Base-by-base conservation (phyloP, 2,113 vertebrate genomes). In the Gallinago paraguaiae region DNA sequence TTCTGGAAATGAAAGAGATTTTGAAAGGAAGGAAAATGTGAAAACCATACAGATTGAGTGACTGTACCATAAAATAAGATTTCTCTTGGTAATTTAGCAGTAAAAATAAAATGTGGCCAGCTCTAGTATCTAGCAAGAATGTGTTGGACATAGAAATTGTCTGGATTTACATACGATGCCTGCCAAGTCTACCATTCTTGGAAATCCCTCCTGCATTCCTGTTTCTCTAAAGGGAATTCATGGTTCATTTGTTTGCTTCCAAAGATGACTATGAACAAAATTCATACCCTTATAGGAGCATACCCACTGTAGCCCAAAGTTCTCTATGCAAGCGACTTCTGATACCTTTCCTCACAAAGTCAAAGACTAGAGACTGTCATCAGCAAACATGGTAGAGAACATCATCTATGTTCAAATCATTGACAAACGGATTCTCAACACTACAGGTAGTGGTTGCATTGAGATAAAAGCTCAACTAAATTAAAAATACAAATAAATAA, bases 1-100 rank as follows among this genome's bases (percentile, higher is more conserved):
- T 97, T 97, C 54, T 93, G 93, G 96, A 97, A 93, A 95, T 93
- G 77, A 96, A 97, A 96, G 90, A 46, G 59, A 93, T 78, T 93
- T 94, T 93, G 90, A 84, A 96, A 92, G 41, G 31, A 50, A 92
- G 68, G 76, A 83, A 89, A 91, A 90, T 65, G 84, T 86, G 83
- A 91, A 82, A 96, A 95, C 68, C 80, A 81, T 87, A 94, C 79
- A 69, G 91, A 95, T 65, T 82, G 89, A 94, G 57, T 64, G 92
- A 88, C 79, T 92, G 76, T 68, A 92, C 83, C 68, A 92, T 92
- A 91, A 97, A 96, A 95, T 7, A 92, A 95, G 82, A 81, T 95
- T 94, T 78, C 60, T 86, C 54, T 84, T 95, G 65, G 74, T 75
- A 85, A 78, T 65, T n/a, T 64, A 95, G 50, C n/a, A 89, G 75